Conservation (phyloP, 30 jellyfish, hydroid and myxozoan genomes). For the Clytia hemisphaerica region DNA sequence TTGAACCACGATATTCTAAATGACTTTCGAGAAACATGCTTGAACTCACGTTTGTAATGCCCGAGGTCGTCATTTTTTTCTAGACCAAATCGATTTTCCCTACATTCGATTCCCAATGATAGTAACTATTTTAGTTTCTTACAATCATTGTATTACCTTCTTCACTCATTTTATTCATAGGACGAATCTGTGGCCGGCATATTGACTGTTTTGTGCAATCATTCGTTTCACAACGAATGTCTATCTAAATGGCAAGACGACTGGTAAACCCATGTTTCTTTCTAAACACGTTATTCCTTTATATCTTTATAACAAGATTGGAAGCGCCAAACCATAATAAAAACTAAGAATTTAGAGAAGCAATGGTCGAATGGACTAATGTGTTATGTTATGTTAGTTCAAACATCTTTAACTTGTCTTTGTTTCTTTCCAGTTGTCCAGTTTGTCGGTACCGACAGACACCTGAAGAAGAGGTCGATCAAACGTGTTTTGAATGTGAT, state of each 20-base stretch:
- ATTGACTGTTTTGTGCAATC: conserved; percentile 75
- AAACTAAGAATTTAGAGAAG: no score
- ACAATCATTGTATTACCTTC: not conserved
- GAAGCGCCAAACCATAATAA: no score
- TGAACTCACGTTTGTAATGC: no score
- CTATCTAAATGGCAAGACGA: conserved; percentile 84
- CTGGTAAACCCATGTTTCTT: conserved; percentile 25
- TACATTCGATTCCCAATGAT: not conserved
- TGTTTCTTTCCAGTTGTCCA: conserved; percentile 60
- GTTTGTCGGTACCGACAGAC: conserved; percentile 82
- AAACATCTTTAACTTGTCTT: not conserved
- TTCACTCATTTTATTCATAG: conserved; percentile 10
- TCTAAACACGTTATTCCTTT: not conserved
- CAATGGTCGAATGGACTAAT: no score
- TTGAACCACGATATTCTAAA: no score
- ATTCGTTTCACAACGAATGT: conserved; percentile 81
- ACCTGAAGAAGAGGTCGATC: conserved; percentile 72
- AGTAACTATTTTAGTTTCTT: not conserved
- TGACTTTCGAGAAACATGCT: no score
- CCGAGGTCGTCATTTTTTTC: no score
- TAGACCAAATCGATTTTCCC: not conserved
- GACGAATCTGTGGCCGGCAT: conserved; percentile 91
- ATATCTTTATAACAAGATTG: no score
- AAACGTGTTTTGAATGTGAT: conserved; percentile 78
- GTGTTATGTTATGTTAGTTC: no score